Evolutionary conservation across 2,797 vertebrate genomes (phyloP).

Genomic region (Amblyopsis hoosieri): DNA sequence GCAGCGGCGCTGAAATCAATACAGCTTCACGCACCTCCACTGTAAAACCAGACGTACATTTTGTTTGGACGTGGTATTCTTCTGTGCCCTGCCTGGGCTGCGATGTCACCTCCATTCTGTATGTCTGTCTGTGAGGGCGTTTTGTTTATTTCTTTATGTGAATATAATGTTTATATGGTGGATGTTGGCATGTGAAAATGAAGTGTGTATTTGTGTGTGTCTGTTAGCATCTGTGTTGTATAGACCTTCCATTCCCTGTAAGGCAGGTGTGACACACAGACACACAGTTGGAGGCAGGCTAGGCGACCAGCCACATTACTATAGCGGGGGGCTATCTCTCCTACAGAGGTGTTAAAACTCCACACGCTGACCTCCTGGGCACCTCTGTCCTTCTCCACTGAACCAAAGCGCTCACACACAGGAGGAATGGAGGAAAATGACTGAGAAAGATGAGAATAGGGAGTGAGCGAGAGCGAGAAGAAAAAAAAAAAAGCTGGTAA

Average conservation of each 20-base stretch:
- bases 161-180: slow-evolving; percentile 17
- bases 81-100: slow-evolving; percentile 20
- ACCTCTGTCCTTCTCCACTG: slow-evolving; percentile 14
- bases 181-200: slow-evolving; percentile 57
- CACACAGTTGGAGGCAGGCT: slow-evolving; percentile 13
- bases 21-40: slow-evolving; percentile 74
- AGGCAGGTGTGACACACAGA: slow-evolving; percentile 48
- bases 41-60: slow-evolving; percentile 44
- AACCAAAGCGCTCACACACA: slow-evolving; percentile 13
- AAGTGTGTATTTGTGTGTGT: slow-evolving; percentile 33
- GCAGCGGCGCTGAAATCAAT: slow-evolving; percentile 69
- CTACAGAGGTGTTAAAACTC: slow-evolving; percentile 41
- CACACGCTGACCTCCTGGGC: slow-evolving; percentile 15
- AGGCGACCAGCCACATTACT: slow-evolving; percentile 38
- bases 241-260: slow-evolving; percentile 27
- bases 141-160: slow-evolving; percentile 20
- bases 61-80: slow-evolving; percentile 62
- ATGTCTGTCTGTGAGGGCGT: slow-evolving; percentile 27
- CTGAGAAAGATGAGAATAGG: background rate
- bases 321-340: slow-evolving; percentile 27
- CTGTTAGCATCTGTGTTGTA: background rate
- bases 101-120: slow-evolving; percentile 45
- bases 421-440: background rate
- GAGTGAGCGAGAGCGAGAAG: too few relatives aligned
- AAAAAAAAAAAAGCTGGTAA: slow-evolving; percentile 8